Evolutionary conservation across 53 echinoderm and acorn worm genomes (phyloP), one percentile per base, ranked within the genome.

Genomic region (Henricia sp.): DNA sequence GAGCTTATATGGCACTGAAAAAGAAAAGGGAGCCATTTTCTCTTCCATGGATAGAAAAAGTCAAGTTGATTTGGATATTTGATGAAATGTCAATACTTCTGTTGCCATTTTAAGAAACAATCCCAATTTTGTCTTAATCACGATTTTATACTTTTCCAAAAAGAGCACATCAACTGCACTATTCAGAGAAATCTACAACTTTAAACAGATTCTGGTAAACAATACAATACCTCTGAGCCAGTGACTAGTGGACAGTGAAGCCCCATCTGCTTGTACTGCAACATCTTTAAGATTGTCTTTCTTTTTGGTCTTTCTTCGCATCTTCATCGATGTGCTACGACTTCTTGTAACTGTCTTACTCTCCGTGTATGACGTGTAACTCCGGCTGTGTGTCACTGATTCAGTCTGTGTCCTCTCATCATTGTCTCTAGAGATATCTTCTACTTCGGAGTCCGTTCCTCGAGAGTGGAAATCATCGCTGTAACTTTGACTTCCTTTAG

Each of bases 151-250:
- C n/a, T n/a, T n/a, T n/a, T n/a, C n/a, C n/a, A n/a, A n/a, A n/a
- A n/a, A n/a, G n/a, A n/a, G n/a, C n/a, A n/a, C n/a, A n/a, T n/a
- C n/a, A n/a, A n/a, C n/a, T n/a, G n/a, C n/a, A n/a, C n/a, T n/a
- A n/a, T n/a, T n/a, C n/a, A n/a, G n/a, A n/a, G n/a, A n/a, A n/a
- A n/a, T n/a, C n/a, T n/a, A n/a, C n/a, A n/a, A n/a, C n/a, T n/a
- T n/a, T n/a, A n/a, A n/a, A n/a, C n/a, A n/a, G n/a, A n/a, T n/a
- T n/a, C n/a, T n/a, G n/a, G n/a, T n/a, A n/a, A n/a, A n/a, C n/a
- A n/a, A n/a, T n/a, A n/a, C n/a, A n/a, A 20, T 72, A 88, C 88
- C 88, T 72, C 72, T 82, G 14, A 82, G 82, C 88, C 88, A 88
- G 13, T 51, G 88, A 73, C 83, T 60, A 13, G 80, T 80, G n/a